A percentile compares a stretch with the other conserved stretches of the same genome.
Conservation (phyloP, 2,797 vertebrate species). For the Cyprinodon diabolis region DNA sequence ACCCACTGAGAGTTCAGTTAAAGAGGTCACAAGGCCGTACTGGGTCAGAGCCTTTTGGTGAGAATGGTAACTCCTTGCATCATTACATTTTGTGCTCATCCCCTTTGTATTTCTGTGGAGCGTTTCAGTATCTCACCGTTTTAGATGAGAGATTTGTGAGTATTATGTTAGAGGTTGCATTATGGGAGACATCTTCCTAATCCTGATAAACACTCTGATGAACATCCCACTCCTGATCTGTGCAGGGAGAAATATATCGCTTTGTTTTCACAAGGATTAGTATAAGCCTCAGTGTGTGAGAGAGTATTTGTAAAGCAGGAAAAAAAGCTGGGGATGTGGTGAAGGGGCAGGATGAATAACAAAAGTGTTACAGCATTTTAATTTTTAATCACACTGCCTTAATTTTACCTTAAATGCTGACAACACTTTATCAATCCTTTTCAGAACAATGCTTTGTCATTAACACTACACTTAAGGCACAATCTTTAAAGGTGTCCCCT, state of each 20-base stretch:
- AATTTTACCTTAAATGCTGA: no score
- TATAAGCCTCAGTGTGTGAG: conserved; percentile 62
- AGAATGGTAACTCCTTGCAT: conserved; percentile 47
- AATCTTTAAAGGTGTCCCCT: no score
- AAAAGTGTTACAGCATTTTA: conserved; percentile 15
- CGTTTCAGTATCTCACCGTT: conserved; percentile 8
- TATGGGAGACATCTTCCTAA: conserved; percentile 66
- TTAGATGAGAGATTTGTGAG: conserved; percentile 27
- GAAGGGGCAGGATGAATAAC: conserved; percentile 20
- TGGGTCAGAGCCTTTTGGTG: conserved; percentile 61
- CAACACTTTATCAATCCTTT: no score
- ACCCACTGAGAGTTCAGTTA: conserved; percentile 76
- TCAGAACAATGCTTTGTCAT: no score
- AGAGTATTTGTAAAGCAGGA: conserved; percentile 28
- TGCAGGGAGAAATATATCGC: conserved; percentile 64
- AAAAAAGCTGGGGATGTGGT: conserved; percentile 24
- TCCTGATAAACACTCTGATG: conserved; percentile 69
- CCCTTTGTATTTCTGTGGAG: conserved; percentile 2
- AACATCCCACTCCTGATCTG: conserved; percentile 68
- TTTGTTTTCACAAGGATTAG: conserved; percentile 78
- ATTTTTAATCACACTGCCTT: no score
- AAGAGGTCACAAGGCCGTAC: conserved; percentile 57
- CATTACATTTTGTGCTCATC: conserved; percentile 4
- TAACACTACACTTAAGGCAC: no score
- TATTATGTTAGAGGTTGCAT: conserved; percentile 52